Evolutionary conservation across 2,113 vertebrate genomes (phyloP), one percentile per base, ranked within the genome.

Genomic region (Hirundichthys speculiger): DNA sequence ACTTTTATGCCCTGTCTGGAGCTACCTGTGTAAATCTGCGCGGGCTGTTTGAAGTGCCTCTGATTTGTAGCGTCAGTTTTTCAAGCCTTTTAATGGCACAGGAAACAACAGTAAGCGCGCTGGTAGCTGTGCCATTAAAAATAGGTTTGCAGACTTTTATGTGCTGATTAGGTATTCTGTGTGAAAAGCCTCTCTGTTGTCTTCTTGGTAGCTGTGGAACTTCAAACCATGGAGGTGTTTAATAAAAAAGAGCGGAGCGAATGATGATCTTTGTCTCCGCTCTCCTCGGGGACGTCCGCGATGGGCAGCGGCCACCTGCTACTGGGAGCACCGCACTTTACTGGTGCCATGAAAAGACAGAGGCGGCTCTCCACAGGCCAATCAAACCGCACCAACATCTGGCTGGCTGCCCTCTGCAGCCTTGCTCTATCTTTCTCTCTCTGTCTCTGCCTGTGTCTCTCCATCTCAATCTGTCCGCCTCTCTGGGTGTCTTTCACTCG

Each of bases 311-410:
- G 64, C 87, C 88, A 89, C 86, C 90, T 91, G 90, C 90, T 80
- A 83, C 61, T 77, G 83, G 88, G 88, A 89, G 79, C 69, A 4
- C 57, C 64, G 71, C 75, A 74, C 84, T 89, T 88, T 90, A 88
- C 83, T 80, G 80, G 77, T 77, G 88, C 82, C 86, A 80, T 87
- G 87, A 91, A 91, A 87, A 89, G 79, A 87, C 87, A 86, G 87
- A 86, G 88, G 79, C 69, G 62, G 65, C 54, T 93, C 92, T 91
- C 91, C 59, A 67, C 84, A 87, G 90, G 82, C 88, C 90, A 92
- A 90, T 90, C 89, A 88, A 88, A 84, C 58, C 84, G 71, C 83
- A 85, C 82, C 71, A 93, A 84, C 95, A 95, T 93, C 93, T 94
- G 93, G 93, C 90, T 87, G 88, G 83, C 89, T 92, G 93, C 88